Conservation (phyloP, 2,888 invertebrate species). For the Eristalis intricaria region DNA sequence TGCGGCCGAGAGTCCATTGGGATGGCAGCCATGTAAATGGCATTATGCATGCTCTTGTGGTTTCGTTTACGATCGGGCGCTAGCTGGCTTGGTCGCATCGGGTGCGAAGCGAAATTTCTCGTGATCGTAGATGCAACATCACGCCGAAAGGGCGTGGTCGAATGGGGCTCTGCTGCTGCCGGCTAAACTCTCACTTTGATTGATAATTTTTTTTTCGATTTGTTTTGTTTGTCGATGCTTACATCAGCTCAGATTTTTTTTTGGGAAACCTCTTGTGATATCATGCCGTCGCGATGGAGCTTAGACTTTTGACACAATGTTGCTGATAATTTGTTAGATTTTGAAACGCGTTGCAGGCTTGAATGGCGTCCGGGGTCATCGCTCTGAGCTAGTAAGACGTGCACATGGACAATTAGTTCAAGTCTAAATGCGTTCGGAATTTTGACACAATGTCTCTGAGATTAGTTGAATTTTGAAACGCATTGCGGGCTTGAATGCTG, state of each 20-base stretch:
- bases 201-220: neutral
- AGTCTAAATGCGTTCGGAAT: no score
- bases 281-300: no score
- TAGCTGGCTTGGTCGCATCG: neutral
- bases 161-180: slow-evolving; percentile 15
- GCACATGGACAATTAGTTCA: no score
- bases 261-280: no score
- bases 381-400: no score
- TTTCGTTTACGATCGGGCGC: slow-evolving; percentile 54
- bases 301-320: no score
- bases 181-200: neutral
- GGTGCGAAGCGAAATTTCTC: slow-evolving; percentile 28
- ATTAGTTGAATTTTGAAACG: no score
- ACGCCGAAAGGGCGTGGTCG: slow-evolving; percentile 51
- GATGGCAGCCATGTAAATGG: slow-evolving; percentile 46
- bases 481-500: no score
- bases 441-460: no score
- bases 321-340: no score
- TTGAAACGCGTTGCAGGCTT: no score
- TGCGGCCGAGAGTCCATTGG: slow-evolving; percentile 30
- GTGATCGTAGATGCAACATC: slow-evolving; percentile 7
- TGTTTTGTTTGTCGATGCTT: neutral
- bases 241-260: neutral
- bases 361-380: no score
- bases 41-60: slow-evolving; percentile 63